Conservation (phyloP, 2,888 invertebrate genomes). For the Embidobia sp. region DNA sequence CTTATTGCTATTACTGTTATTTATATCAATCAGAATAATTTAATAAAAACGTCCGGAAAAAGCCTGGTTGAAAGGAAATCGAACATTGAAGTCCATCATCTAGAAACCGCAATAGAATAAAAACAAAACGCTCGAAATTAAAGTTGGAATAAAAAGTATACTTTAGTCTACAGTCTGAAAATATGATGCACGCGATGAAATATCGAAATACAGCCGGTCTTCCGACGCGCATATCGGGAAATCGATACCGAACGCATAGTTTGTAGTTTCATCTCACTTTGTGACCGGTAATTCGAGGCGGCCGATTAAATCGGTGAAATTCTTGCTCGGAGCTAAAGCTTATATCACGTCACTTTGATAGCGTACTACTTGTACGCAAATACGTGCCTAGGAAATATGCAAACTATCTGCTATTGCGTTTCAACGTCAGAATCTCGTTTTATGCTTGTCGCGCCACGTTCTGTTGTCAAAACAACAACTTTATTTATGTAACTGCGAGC, state of each 20-base stretch:
- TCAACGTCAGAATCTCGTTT: conserved; percentile 17
- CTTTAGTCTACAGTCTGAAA: background rate
- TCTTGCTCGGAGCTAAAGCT: conserved; percentile 58
- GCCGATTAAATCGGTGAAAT: conserved; percentile 70
- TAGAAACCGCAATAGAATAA: too few species aligned
- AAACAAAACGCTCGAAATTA: too few species aligned
- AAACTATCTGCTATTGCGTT: conserved; percentile 41
- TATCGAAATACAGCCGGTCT: background rate
- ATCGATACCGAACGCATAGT: conserved; percentile 67
- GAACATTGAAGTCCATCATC: too few species aligned
- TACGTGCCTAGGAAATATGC: conserved; percentile 44
- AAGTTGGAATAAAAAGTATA: too few species aligned
- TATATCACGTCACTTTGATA: conserved; percentile 52
- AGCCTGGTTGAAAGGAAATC: too few species aligned
- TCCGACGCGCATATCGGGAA: conserved; percentile 55
- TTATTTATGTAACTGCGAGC: background rate
- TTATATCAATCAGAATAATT: too few species aligned
- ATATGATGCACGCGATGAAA: background rate
- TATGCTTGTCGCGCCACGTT: conserved; percentile 1
- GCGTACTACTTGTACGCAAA: conserved; percentile 28
- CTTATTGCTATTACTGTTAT: too few species aligned
- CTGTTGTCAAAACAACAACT: conserved; percentile 12
- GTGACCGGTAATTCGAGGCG: conserved; percentile 69
- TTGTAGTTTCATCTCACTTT: conserved; percentile 64
- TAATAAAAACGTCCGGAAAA: too few species aligned